Base-by-base conservation (phyloP, 2,113 vertebrate species). In the Passer domesticus region DNA sequence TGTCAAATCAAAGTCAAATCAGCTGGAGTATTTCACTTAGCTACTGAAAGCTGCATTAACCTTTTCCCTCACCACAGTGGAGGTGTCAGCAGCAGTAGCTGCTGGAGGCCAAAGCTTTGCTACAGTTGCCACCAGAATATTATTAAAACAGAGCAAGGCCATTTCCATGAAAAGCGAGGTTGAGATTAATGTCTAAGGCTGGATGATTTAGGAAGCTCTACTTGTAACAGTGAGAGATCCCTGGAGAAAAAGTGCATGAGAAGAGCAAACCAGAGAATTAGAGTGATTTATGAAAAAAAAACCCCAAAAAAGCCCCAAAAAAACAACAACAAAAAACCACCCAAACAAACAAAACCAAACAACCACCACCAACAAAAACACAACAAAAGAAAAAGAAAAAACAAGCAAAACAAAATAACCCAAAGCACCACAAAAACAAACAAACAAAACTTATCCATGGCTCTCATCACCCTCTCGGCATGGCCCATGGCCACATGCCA, bases 401-500 rank as follows among this genome's bases (percentile, higher is more conserved):
- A 52, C 10, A 52, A 28, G 11, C 13, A 56, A 47, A 19, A 7
- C 18, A 18, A 31, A 55, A 47, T 21, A 52, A 31, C 33, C 21
- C 14, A 30, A 75, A 62, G 9, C 10, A 11, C 15, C 13, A 30
- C 30, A 72, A 44, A 62, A 50, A 63, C 3, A 56, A 28, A 4
- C 39, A 27, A 56, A 44, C 27, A 44, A 70, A 55, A 6, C 23
- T 43, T 70, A 14, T 35, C 56, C 7, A 2, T 2, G 8, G 35
- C 33, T 41, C 28, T n/a, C 46, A 27, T 31, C 52, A 24, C 41
- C 15, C 33, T 49, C 30, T 60, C 2, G 0, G 39, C 1, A 3
- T 1, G 1, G 75, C 33, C 58, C 0, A 2, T 0, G 1, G 87
- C 62, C 66, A 1, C 70, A 50, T 64, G 81, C 92, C 24, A 44